phyloP scores from a whole-genome alignment of 2,797 vertebrate species.

The Typhlichthys eigenmanni region DNA sequence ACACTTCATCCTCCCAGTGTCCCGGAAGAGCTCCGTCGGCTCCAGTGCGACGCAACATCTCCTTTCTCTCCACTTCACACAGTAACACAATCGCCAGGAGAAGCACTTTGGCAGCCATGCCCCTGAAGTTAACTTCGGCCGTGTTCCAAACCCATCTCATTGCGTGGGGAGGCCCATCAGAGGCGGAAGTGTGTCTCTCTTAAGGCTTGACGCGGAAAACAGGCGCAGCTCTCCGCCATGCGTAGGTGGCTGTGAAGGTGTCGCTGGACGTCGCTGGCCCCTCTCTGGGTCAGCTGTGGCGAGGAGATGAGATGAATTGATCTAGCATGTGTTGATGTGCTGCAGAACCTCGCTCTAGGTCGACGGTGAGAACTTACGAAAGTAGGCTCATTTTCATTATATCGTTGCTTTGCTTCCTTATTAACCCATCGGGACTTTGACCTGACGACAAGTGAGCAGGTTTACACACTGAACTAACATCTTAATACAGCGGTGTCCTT shows the following conservation, averaged over 20 bases:
- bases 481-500: slow-evolving; percentile 40
- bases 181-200: slow-evolving; percentile 60
- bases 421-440: slow-evolving; percentile 35
- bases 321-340: slow-evolving; percentile 59
- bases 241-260: slow-evolving; percentile 59
- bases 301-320: slow-evolving; percentile 41
- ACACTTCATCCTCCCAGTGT: slow-evolving; percentile 44
- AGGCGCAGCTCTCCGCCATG: slow-evolving; percentile 33
- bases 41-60: slow-evolving; percentile 33
- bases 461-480: slow-evolving; percentile 25
- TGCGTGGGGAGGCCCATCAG: slow-evolving; percentile 44
- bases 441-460: slow-evolving; percentile 42
- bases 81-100: slow-evolving; percentile 57
- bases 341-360: slow-evolving; percentile 16
- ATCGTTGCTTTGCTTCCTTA: slow-evolving; percentile 16
- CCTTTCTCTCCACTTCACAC: slow-evolving; percentile 21
- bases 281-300: slow-evolving; percentile 28
- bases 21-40: slow-evolving; percentile 46
- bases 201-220: slow-evolving; percentile 58
- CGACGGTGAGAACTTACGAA: slow-evolving; percentile 37
- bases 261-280: slow-evolving; percentile 53
- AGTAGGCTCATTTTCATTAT: not conserved
- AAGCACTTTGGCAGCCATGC: slow-evolving; percentile 55
- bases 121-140: slow-evolving; percentile 56
- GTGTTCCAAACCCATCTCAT: slow-evolving; percentile 54